Evolutionary conservation across 2,797 vertebrate genomes (phyloP).

Genomic region (Sebastes taczanowskii): DNA sequence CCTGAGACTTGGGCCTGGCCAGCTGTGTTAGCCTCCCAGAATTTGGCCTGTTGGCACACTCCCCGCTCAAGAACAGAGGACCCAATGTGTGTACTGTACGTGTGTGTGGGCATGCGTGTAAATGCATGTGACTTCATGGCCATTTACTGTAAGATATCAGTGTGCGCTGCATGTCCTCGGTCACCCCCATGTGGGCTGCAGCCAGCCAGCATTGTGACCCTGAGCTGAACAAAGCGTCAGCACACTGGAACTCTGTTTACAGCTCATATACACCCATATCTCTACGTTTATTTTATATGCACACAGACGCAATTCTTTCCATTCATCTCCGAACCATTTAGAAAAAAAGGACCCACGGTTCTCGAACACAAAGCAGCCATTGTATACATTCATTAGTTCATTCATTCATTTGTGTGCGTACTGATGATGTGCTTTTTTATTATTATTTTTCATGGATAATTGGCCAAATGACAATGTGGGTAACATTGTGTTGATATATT

Average conservation of each 20-base stretch:
- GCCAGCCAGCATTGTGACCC: conserved; percentile 19
- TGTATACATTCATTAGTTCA: not conserved
- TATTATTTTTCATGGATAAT: not conserved
- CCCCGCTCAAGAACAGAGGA: conserved; percentile 50
- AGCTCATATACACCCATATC: not conserved
- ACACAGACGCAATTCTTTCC: not conserved
- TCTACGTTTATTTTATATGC: not conserved
- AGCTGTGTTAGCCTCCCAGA: conserved; percentile 35
- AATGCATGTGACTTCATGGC: conserved; percentile 35
- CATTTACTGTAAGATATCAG: conserved; percentile 39
- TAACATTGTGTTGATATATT: not conserved
- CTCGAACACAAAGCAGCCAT: not conserved
- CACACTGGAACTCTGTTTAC: conserved; percentile 12
- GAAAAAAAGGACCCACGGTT: not conserved
- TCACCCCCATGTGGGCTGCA: conserved; percentile 35
- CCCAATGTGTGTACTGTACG: not conserved
- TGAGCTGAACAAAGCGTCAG: conserved; percentile 22
- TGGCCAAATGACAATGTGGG: not conserved
- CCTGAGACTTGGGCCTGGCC: not conserved
- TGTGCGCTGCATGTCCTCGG: conserved; percentile 41
- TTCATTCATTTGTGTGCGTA: not conserved
- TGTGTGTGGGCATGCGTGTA: conserved; percentile 29
- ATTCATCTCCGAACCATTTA: not conserved
- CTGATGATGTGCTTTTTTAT: not conserved
- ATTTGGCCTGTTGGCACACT: conserved; percentile 23